Conservation (phyloP, 2,888 invertebrate species). For the Drosophila anomalipes region DNA sequence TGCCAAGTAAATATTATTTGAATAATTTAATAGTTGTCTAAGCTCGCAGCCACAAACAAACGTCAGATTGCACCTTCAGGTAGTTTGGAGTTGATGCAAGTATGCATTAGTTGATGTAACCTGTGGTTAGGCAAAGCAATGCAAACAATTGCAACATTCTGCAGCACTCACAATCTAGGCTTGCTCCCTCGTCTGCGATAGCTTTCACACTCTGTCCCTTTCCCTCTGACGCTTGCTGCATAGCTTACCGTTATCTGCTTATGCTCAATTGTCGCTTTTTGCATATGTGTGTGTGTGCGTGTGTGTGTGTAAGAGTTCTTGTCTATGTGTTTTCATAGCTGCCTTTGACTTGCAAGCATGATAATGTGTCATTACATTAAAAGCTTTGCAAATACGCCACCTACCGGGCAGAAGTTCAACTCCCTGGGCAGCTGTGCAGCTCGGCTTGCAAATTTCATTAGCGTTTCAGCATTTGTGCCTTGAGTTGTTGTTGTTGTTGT, state of each 20-base stretch:
- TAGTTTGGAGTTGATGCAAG: background rate
- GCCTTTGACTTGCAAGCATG: conserved; percentile 70
- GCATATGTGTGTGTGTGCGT: conserved; percentile 7
- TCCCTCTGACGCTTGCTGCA: background rate
- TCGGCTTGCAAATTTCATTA: conserved; percentile 71
- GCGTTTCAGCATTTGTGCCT: conserved; percentile 60
- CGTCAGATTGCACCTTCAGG: background rate
- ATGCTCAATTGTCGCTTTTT: conserved; percentile 42
- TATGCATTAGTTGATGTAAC: conserved; percentile 16
- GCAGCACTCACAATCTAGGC: conserved; percentile 6
- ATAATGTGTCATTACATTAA: conserved; percentile 82
- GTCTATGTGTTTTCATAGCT: conserved; percentile 19
- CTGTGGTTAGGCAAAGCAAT: conserved; percentile 15
- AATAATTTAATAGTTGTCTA: background rate
- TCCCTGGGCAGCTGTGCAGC: conserved; percentile 47
- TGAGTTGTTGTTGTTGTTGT: conserved; percentile 20
- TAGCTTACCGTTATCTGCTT: conserved; percentile 43
- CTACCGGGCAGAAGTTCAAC: conserved; percentile 58
- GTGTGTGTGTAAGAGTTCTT: conserved; percentile 14
- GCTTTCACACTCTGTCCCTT: conserved; percentile 7
- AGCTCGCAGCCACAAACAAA: background rate
- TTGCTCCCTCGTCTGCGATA: background rate
- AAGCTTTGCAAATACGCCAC: conserved; percentile 81
- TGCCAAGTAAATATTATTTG: background rate
- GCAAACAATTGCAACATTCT: conserved; percentile 25